Conservation (phyloP, 2,888 invertebrate species). For the Synanthedon andrenaeformis region DNA sequence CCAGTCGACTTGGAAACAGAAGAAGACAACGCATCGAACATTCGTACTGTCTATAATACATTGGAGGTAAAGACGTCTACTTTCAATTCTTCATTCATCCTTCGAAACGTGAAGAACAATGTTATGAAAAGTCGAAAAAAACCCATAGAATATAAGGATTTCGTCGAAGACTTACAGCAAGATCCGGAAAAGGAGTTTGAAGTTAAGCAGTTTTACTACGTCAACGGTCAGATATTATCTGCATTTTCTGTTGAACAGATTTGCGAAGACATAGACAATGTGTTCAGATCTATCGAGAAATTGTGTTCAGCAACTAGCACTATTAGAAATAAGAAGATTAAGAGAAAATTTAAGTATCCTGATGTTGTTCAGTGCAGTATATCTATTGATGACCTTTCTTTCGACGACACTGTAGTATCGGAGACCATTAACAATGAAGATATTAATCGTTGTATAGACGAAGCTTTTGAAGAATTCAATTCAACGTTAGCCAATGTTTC, state of each 20-base stretch:
- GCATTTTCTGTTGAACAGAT: constrained; percentile 50
- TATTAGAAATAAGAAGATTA: constrained; percentile 29
- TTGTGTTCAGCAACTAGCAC: constrained; percentile 33
- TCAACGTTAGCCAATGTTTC: constrained; percentile 27
- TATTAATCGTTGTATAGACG: constrained; percentile 47
- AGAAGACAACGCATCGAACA: constrained; percentile 19
- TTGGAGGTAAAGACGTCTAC: constrained; percentile 42
- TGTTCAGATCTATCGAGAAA: constrained; percentile 54
- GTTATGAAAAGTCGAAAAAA: constrained; percentile 32
- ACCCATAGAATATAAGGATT: constrained; percentile 41
- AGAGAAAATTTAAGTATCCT: constrained; percentile 19
- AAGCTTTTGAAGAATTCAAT: constrained; percentile 44
- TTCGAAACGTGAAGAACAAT: constrained; percentile 39
- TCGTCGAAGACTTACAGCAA: constrained; percentile 30
- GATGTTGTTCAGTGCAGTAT: constrained; percentile 48
- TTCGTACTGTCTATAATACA: constrained; percentile 37
- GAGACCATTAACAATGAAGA: constrained; percentile 29
- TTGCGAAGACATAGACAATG: constrained; percentile 46
- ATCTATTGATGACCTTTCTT: constrained; percentile 38
- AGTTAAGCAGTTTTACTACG: constrained; percentile 31
- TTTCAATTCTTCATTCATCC: constrained; percentile 49
- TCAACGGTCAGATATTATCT: constrained; percentile 45
- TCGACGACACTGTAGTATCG: constrained; percentile 39
- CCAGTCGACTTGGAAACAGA: constrained; percentile 53
- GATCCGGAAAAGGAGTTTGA: constrained; percentile 14